Evolutionary conservation across 2,888 invertebrate genomes (phyloP).

Genomic region (Dryobotodes eremita): DNA sequence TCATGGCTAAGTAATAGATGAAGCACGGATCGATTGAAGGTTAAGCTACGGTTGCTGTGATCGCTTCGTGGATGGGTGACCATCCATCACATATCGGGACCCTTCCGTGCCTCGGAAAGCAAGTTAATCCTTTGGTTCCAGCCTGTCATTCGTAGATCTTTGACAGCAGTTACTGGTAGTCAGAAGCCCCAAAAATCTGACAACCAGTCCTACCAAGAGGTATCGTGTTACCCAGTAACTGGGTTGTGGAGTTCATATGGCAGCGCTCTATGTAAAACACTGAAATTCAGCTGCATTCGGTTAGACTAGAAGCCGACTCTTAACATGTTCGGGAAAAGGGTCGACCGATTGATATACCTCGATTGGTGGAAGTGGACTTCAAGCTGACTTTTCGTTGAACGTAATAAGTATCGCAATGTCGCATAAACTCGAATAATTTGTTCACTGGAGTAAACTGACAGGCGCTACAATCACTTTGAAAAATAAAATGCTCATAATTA

Average conservation of each 20-base stretch:
- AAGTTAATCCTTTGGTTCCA: no score
- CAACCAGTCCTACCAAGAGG: not conserved
- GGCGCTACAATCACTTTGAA: not conserved
- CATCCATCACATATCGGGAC: not conserved
- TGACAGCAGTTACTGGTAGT: not conserved
- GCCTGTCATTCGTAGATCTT: not conserved
- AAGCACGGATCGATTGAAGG: not conserved
- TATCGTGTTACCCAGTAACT: not conserved
- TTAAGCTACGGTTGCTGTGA: not conserved
- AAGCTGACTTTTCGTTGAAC: not conserved
- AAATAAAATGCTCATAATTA: not conserved
- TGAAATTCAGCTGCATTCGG: not conserved
- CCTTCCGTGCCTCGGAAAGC: not conserved
- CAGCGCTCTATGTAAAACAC: not conserved
- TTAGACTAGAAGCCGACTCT: not conserved
- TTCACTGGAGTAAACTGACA: not conserved
- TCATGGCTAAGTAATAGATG: not conserved
- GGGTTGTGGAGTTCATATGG: not conserved
- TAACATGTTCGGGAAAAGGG: not conserved
- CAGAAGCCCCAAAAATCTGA: not conserved
- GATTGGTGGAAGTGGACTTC: no score
- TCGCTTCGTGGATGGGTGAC: not conserved
- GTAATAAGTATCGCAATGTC: not conserved
- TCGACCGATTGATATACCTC: no score
- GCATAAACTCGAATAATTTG: not conserved